Conservation (phyloP, 2,888 invertebrate species). For the Pyralis farinalis region DNA sequence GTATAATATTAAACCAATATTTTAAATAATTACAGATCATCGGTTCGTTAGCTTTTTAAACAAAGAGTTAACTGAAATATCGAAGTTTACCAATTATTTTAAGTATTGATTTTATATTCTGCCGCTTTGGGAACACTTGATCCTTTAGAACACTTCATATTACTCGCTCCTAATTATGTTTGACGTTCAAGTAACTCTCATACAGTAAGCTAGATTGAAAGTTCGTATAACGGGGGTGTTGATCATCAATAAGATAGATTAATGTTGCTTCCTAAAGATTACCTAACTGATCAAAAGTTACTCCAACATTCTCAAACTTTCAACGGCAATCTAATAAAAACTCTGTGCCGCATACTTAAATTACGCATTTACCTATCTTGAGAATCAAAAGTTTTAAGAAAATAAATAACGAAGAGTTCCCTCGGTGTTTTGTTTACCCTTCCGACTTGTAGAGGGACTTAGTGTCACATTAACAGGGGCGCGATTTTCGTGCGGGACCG, state of each 20-base stretch:
- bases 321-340: constrained; percentile 32
- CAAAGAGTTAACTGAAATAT: too few relatives aligned
- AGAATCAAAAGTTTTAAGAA: constrained; percentile 29
- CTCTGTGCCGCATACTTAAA: constrained; percentile 24
- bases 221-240: background rate
- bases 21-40: too few relatives aligned
- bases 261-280: constrained; percentile 14
- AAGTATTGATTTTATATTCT: too few relatives aligned
- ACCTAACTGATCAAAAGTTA: constrained; percentile 15
- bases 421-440: constrained; percentile 39
- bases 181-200: background rate
- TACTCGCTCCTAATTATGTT: too few relatives aligned
- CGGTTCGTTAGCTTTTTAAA: too few relatives aligned
- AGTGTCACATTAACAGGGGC: constrained; percentile 52
- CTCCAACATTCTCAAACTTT: constrained; percentile 22
- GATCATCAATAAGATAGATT: constrained; percentile 5
- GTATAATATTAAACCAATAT: too few relatives aligned
- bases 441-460: constrained; percentile 35
- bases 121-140: too few relatives aligned
- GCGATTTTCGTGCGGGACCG: constrained; percentile 20
- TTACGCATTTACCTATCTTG: constrained; percentile 27
- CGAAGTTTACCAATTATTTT: too few relatives aligned
- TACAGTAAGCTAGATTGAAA: background rate
- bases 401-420: constrained; percentile 19
- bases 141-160: too few relatives aligned